Conservation (phyloP, 2,888 invertebrate species). For the Acanthosepion pharaonis region DNA sequence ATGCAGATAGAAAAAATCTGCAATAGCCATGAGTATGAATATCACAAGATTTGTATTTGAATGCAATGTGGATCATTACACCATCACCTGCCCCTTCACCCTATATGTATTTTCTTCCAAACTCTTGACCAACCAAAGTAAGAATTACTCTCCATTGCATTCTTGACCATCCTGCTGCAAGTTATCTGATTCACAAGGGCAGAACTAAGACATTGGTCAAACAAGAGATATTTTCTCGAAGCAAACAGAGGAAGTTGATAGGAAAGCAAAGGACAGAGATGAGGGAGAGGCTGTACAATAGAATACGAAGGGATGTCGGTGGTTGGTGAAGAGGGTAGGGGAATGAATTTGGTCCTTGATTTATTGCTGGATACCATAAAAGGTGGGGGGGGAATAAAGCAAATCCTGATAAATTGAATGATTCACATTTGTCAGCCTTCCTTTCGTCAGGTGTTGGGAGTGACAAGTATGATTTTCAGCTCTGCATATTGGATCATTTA, state of each 20-base stretch:
- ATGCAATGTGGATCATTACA: background rate
- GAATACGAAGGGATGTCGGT: background rate
- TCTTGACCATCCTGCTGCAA: constrained; percentile 15
- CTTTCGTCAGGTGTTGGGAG: background rate
- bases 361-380: constrained; percentile 33
- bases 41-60: background rate
- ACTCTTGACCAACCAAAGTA: background rate
- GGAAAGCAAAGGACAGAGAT: background rate
- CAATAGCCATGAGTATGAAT: background rate
- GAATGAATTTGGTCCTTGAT: background rate
- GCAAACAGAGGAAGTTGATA: constrained; percentile 17
- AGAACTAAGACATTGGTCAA: constrained; percentile 33
- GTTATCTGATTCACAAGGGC: constrained; percentile 33
- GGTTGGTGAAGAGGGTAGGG: background rate
- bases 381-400: background rate
- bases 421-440: background rate
- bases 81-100: background rate
- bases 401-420: constrained; percentile 6
- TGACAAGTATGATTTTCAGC: constrained; percentile 5
- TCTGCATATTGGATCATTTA: background rate
- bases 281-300: background rate
- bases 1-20: background rate
- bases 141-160: background rate
- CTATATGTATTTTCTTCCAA: background rate
- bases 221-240: background rate